phyloP scores from a whole-genome alignment of 2,797 vertebrate genomes.

The Paratrypauchen microcephalus region DNA sequence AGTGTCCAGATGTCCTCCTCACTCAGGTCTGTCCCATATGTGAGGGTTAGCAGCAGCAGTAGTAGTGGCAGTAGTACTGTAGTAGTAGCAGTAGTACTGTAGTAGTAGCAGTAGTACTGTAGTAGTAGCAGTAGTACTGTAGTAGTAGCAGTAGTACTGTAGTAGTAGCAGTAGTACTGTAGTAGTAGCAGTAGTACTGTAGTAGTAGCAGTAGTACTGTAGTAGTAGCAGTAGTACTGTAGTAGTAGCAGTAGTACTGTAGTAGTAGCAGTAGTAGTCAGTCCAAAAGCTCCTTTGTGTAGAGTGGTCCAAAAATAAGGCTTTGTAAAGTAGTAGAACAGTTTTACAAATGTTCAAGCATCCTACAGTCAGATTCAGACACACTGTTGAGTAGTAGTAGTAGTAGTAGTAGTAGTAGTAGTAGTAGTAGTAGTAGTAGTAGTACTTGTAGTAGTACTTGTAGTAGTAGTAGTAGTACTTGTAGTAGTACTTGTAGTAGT shows the following conservation, averaged over 20 bases:
- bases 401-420: not conserved
- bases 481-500: not conserved
- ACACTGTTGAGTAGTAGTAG: not conserved
- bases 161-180: not conserved
- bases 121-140: no score
- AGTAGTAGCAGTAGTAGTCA: not conserved
- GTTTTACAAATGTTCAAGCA: not conserved
- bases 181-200: not conserved
- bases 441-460: not conserved
- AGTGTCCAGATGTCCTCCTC: not conserved
- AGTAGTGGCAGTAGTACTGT: not conserved
- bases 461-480: not conserved
- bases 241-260: no score
- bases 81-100: not conserved
- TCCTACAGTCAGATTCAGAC: not conserved
- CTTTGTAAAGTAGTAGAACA: not conserved
- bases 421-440: not conserved
- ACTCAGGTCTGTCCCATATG: not conserved
- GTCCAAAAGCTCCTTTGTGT: not conserved
- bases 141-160: not conserved
- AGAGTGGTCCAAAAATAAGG: not conserved
- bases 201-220: not conserved
- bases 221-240: not conserved
- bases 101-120: not conserved
- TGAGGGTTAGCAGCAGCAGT: not conserved